phyloP scores from a whole-genome alignment of 2,888 invertebrate genomes.

The Nyleta sp. region DNA sequence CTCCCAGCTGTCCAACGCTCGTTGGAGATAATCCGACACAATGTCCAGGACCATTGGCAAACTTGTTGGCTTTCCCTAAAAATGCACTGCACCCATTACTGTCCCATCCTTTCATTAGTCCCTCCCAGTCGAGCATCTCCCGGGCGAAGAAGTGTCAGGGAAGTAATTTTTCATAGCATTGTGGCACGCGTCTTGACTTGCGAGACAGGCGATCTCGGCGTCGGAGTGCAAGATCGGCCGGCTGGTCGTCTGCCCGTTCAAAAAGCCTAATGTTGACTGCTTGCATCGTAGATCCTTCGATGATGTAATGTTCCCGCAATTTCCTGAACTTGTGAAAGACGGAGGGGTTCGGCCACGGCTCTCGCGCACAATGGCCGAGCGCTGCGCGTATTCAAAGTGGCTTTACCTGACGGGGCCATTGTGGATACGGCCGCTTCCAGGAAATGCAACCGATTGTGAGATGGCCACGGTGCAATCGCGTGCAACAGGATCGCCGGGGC shows the following conservation, averaged over 20 bases:
- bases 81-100: slow-evolving; percentile 20
- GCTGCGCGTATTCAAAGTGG: slow-evolving; percentile 81
- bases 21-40: too few species aligned
- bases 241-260: slow-evolving; percentile 33
- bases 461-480: slow-evolving; percentile 63
- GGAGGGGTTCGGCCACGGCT: slow-evolving; percentile 55
- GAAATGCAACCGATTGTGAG: slow-evolving; percentile 71
- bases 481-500: slow-evolving; percentile 65
- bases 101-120: slow-evolving; percentile 31
- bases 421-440: slow-evolving; percentile 74
- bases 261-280: slow-evolving; percentile 58
- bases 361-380: slow-evolving; percentile 77
- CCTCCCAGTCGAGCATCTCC: background rate
- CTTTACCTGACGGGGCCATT: slow-evolving; percentile 79
- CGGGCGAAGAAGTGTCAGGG: slow-evolving; percentile 17
- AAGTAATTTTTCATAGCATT: slow-evolving; percentile 52
- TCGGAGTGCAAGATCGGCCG: slow-evolving; percentile 46
- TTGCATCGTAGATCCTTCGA: slow-evolving; percentile 67
- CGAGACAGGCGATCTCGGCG: slow-evolving; percentile 29
- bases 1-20: slow-evolving; percentile 36
- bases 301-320: slow-evolving; percentile 78
- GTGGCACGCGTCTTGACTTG: slow-evolving; percentile 54
- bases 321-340: slow-evolving; percentile 70
- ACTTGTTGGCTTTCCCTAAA: slow-evolving; percentile 18
- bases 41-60: background rate